Conservation (phyloP, 2,113 vertebrate species). For the Scomber japonicus region DNA sequence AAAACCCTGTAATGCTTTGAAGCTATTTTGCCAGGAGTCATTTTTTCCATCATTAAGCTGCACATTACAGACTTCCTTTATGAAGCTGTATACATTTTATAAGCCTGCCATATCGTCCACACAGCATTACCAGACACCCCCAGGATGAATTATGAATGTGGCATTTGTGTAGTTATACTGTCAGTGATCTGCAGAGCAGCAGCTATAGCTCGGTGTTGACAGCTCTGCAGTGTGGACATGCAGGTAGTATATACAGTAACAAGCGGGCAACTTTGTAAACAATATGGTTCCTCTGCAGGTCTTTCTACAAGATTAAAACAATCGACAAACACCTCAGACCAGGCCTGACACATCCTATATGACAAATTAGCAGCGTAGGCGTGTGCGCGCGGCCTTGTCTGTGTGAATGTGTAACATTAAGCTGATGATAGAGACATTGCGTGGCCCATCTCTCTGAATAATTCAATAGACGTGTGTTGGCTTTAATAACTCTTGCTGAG, state of each 20-base stretch:
- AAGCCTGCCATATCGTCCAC: neutral
- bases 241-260: constrained; percentile 28
- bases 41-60: constrained; percentile 49
- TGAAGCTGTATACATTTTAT: constrained; percentile 21
- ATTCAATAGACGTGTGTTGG: constrained; percentile 70
- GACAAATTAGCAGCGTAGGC: constrained; percentile 39
- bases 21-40: constrained; percentile 28
- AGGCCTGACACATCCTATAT: constrained; percentile 42
- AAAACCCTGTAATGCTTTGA: constrained; percentile 30
- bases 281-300: constrained; percentile 38
- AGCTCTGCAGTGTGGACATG: constrained; percentile 22
- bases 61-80: constrained; percentile 30
- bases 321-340: constrained; percentile 43
- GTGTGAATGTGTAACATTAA: constrained; percentile 36
- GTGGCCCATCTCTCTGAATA: constrained; percentile 64
- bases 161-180: constrained; percentile 7
- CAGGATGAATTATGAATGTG: constrained; percentile 45
- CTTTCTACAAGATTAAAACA: constrained; percentile 30
- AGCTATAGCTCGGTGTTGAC: constrained; percentile 17
- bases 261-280: constrained; percentile 24
- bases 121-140: constrained; percentile 21
- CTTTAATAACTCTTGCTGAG: constrained; percentile 76
- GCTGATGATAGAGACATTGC: constrained; percentile 54
- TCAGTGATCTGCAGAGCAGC: constrained; percentile 7
- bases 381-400: neutral